Conservation (phyloP, 2,113 vertebrate genomes). For the Phylloscopus trochiloides region DNA sequence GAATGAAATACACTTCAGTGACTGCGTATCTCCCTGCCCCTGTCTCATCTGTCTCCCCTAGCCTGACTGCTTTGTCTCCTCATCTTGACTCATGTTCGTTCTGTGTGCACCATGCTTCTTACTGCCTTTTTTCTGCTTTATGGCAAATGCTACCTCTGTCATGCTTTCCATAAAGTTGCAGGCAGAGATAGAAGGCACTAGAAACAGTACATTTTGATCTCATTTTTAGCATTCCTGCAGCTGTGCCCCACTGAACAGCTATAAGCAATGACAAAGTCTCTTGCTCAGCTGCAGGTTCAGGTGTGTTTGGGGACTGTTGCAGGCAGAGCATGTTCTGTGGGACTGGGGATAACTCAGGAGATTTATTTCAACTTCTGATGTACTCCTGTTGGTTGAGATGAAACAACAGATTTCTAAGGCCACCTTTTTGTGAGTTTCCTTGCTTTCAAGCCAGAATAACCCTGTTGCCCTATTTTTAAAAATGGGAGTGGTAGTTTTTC, state of each 20-base stretch:
- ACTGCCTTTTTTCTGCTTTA: background rate
- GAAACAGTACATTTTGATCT: background rate
- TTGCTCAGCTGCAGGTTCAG: background rate
- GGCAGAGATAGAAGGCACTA: background rate
- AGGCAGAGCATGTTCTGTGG: background rate
- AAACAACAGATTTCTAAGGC: background rate
- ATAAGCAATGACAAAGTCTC: background rate
- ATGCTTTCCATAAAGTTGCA: background rate
- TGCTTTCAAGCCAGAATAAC: background rate
- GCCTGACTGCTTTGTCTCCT: constrained; percentile 2
- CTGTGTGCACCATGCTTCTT: background rate
- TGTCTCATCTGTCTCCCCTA: constrained; percentile 12
- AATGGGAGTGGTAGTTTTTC: background rate
- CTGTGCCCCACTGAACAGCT: background rate
- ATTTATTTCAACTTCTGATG: background rate
- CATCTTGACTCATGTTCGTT: constrained; percentile 1
- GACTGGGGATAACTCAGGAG: background rate
- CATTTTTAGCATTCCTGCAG: background rate
- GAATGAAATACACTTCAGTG: constrained; percentile 31
- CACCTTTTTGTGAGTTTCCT: background rate
- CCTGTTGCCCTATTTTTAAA: background rate
- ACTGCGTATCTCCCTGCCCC: background rate
- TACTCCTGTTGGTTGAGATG: background rate
- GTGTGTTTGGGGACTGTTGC: rapidly evolving
- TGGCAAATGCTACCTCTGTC: background rate